phyloP scores from a whole-genome alignment of 1,140 invertebrate species.

The Drosophila suzukii region DNA sequence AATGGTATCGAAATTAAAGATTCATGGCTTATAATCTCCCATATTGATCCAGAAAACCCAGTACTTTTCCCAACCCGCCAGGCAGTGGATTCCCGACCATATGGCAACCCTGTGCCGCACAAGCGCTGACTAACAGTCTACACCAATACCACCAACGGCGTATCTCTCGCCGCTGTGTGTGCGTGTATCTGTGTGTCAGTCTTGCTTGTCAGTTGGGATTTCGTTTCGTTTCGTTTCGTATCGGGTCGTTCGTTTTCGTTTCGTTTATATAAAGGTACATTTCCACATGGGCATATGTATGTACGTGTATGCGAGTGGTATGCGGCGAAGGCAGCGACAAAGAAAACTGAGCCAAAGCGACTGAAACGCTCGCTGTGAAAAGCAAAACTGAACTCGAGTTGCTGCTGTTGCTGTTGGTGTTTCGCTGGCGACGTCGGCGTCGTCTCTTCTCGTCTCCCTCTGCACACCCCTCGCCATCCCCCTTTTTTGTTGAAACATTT shows the following conservation, averaged over 20 bases:
- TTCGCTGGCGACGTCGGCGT: slow-evolving; percentile 28
- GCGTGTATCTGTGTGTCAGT: slow-evolving; percentile 47
- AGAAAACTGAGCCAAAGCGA: slow-evolving; percentile 59
- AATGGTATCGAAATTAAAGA: background rate
- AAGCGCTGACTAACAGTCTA: slow-evolving; percentile 75
- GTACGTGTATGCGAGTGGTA: slow-evolving; percentile 53
- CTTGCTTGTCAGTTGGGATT: slow-evolving; percentile 82
- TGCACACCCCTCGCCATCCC: background rate
- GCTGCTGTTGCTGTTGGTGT: slow-evolving; percentile 39
- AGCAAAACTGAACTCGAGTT: slow-evolving; percentile 76
- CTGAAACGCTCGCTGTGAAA: slow-evolving; percentile 69
- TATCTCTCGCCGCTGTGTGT: slow-evolving; percentile 16
- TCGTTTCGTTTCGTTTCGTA: slow-evolving; percentile 67
- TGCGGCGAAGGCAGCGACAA: slow-evolving; percentile 57
- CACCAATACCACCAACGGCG: slow-evolving; percentile 37
- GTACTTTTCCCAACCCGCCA: slow-evolving; percentile 15
- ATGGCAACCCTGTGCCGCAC: slow-evolving; percentile 56
- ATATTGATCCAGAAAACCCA: background rate
- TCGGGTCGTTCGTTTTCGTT: slow-evolving; percentile 71
- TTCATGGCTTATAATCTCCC: background rate
- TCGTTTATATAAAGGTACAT: slow-evolving; percentile 78
- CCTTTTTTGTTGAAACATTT: slow-evolving; percentile 66
- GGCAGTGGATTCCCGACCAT: slow-evolving; percentile 26
- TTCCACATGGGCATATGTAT: slow-evolving; percentile 68
- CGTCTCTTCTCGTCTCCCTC: slow-evolving; percentile 15